Conservation (phyloP, 1,140 invertebrate genomes). For the Bacillus rossius region DNA sequence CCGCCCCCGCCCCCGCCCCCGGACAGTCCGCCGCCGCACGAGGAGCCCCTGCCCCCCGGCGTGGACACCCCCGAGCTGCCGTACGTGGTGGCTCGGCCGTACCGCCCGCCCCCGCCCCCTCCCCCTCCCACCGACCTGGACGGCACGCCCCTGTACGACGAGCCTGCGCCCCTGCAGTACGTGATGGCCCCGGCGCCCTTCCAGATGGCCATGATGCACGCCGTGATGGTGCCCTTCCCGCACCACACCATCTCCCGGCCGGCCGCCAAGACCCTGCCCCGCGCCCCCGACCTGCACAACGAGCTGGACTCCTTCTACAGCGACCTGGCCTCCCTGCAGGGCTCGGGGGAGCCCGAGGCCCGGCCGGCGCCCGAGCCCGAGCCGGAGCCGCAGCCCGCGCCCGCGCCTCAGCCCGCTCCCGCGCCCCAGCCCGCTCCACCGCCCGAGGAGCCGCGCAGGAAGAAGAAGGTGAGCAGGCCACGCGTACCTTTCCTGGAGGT, state of each 20-base stretch:
- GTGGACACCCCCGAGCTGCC: constrained; percentile 43
- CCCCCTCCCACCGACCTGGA: constrained; percentile 12
- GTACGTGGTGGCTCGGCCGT: constrained; percentile 10
- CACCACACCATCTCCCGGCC: constrained; percentile 14
- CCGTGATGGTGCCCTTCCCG: not conserved
- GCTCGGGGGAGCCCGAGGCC: constrained; percentile 9
- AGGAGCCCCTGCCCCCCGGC: constrained; percentile 47
- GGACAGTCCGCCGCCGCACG: constrained; percentile 13
- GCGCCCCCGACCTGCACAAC: constrained; percentile 23
- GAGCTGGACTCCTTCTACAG: constrained; percentile 55
- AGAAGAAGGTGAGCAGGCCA: constrained; percentile 48
- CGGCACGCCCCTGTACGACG: constrained; percentile 9
- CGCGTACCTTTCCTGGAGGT: not conserved
- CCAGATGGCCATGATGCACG: not conserved
- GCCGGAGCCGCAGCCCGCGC: not conserved
- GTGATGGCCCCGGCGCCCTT: constrained; percentile 1
- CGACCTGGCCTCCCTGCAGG: constrained; percentile 51
- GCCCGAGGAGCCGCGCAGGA: constrained; percentile 37
- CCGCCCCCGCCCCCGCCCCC: constrained; percentile 38
- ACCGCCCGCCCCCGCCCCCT: constrained; percentile 12
- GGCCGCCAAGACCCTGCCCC: constrained; percentile 2
- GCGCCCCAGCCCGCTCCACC: not conserved
- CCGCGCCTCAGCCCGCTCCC: not conserved
- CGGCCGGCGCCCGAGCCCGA: not conserved
- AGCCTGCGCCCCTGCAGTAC: constrained; percentile 9